Evolutionary conservation across 2,888 invertebrate genomes (phyloP).

Genomic region (Drosophila merina): DNA sequence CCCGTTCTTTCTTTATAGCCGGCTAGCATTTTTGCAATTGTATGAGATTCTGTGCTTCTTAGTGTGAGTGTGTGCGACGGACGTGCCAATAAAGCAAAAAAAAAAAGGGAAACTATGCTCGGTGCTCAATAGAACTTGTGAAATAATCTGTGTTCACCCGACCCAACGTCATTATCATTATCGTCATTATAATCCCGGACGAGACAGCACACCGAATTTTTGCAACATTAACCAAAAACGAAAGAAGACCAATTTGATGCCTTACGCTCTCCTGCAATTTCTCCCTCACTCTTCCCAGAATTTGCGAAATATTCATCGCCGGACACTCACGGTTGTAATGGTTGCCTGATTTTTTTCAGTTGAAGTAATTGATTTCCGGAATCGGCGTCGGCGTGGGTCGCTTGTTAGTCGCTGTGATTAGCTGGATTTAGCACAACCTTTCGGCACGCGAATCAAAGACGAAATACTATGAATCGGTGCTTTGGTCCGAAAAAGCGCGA

Average conservation of each 20-base stretch:
- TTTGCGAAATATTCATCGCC: slow-evolving; percentile 64
- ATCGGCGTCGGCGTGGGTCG: slow-evolving; percentile 37
- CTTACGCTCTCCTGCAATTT: slow-evolving; percentile 70
- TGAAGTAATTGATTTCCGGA: slow-evolving; percentile 27
- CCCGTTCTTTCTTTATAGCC: slow-evolving; percentile 48
- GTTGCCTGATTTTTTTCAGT: neutral
- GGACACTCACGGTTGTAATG: slow-evolving; percentile 38
- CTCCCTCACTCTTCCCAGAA: slow-evolving; percentile 69
- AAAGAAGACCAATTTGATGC: slow-evolving; percentile 25
- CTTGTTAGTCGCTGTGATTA: slow-evolving; percentile 13
- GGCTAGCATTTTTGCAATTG: slow-evolving; percentile 46
- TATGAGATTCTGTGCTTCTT: slow-evolving; percentile 5
- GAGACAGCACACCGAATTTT: slow-evolving; percentile 39
- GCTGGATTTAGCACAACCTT: slow-evolving; percentile 17
- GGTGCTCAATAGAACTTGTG: slow-evolving; percentile 62
- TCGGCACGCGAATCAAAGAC: slow-evolving; percentile 21
- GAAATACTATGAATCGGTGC: neutral
- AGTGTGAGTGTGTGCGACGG: slow-evolving; percentile 34
- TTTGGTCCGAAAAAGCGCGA: neutral
- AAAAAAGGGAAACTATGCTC: slow-evolving; percentile 42
- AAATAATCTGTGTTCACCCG: slow-evolving; percentile 55
- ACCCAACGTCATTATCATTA: slow-evolving; percentile 14
- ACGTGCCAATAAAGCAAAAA: slow-evolving; percentile 43
- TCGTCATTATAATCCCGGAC: slow-evolving; percentile 23
- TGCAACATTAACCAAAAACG: slow-evolving; percentile 11